Conservation (phyloP, 30 jellyfish, hydroid and myxozoan genomes). For the Hydra vulgaris region DNA sequence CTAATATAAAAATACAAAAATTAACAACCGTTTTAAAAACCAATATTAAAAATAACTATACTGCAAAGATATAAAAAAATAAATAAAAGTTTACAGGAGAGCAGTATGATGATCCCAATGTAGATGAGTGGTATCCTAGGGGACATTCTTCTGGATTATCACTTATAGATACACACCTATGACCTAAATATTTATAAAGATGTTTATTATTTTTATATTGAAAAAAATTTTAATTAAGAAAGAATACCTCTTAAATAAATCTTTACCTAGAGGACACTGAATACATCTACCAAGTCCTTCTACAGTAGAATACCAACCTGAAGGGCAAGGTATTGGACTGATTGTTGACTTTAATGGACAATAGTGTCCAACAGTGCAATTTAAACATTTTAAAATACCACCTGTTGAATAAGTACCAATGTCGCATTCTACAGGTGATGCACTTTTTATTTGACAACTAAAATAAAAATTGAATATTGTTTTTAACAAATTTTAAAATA, state of each 20-base stretch:
- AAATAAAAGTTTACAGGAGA: neutral
- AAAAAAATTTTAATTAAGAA: neutral
- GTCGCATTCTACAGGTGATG: conserved; percentile 56
- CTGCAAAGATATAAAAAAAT: no score
- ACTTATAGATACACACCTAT: neutral
- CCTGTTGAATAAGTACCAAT: conserved; percentile 41
- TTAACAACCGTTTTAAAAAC: neutral
- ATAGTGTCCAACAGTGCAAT: conserved; percentile 41
- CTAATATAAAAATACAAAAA: no score
- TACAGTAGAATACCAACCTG: conserved; percentile 31
- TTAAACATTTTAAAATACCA: conserved; percentile 48
- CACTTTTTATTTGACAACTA: conserved; percentile 51
- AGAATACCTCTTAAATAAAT: neutral
- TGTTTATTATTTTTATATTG: no score
- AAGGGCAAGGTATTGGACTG: conserved; percentile 18
- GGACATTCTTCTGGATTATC: neutral
- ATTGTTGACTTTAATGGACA: conserved; percentile 10
- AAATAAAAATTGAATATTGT: neutral
- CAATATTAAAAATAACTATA: neutral
- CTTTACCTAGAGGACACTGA: conserved; percentile 28
- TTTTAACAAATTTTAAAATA: neutral
- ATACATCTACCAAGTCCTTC: conserved; percentile 10
- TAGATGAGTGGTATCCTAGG: neutral
- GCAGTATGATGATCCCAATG: neutral
- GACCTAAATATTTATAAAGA: neutral